These are phyloP conservation scores for Odontomyia ornata DNA, from an alignment of 2,888 invertebrate species.

Conservation along the genomic window DNA sequence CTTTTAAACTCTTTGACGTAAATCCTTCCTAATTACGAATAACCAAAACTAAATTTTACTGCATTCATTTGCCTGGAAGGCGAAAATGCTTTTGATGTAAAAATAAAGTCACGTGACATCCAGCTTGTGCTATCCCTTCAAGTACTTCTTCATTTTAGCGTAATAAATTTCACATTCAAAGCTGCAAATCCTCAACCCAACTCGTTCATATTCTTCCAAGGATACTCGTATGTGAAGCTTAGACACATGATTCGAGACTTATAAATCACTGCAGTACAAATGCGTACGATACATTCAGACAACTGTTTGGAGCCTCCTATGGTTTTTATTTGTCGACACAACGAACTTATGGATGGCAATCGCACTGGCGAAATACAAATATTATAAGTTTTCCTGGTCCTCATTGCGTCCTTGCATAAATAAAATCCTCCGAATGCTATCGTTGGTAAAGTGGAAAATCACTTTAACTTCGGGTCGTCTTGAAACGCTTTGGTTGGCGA, in stretches of 20 bases:
- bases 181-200: conserved; percentile 29
- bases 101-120: background rate
- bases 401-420: conserved; percentile 34
- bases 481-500: conserved; percentile 11
- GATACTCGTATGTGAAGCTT: conserved; percentile 30
- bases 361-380: conserved; percentile 32
- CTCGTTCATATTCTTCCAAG: background rate
- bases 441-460: conserved; percentile 49
- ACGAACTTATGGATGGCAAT: background rate
- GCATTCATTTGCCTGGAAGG: background rate
- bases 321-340: conserved; percentile 34
- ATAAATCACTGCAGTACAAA: conserved; percentile 50
- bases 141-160: conserved; percentile 29
- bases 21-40: conserved; percentile 18
- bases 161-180: conserved; percentile 37
- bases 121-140: background rate
- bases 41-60: background rate
- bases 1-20: conserved; percentile 23
- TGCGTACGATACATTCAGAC: conserved; percentile 46
- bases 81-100: background rate
- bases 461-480: conserved; percentile 48
- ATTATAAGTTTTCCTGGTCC: conserved; percentile 38
- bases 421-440: conserved; percentile 33
- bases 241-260: conserved; percentile 41
- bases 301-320: conserved; percentile 28